phyloP scores from a whole-genome alignment of 2,888 invertebrate genomes.

The Dendrolimus pini region DNA sequence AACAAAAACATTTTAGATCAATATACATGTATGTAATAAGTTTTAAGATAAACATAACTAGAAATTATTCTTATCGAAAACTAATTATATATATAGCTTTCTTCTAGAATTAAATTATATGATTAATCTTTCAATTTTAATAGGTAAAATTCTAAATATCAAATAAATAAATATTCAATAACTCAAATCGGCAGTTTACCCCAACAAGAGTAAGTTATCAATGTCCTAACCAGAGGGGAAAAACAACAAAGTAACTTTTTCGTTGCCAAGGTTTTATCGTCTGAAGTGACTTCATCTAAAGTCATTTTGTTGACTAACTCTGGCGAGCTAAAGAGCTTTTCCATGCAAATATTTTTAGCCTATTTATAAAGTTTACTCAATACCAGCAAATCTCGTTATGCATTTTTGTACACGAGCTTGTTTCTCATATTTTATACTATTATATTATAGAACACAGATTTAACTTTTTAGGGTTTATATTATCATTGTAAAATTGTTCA shows the following conservation, averaged over 20 bases:
- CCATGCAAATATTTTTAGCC: conserved; percentile 36
- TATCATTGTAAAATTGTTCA: no score
- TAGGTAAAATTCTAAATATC: no score
- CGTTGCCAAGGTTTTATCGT: conserved; percentile 21
- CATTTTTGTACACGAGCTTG: conserved; percentile 19
- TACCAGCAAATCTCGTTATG: conserved; percentile 12
- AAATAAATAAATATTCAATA: no score
- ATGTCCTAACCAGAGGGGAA: conserved; percentile 8
- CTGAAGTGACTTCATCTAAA: conserved; percentile 25
- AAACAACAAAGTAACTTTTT: conserved; percentile 6
- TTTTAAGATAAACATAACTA: conserved; percentile 4
- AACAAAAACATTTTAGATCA: conserved; percentile 24
- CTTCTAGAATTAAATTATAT: no score
- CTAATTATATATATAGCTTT: no score
- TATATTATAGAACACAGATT: no score
- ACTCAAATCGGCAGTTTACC: neutral
- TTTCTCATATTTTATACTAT: neutral
- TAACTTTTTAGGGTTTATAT: no score
- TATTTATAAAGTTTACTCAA: conserved; percentile 33
- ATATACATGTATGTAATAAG: no score
- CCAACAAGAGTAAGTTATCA: conserved; percentile 8
- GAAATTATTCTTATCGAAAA: neutral
- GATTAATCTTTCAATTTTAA: no score
- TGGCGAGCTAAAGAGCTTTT: conserved; percentile 32
- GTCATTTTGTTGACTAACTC: conserved; percentile 31